Evolutionary conservation across 1,140 invertebrate species (phyloP), one percentile per base, ranked within the genome.

Genomic region (Rhagoletis pomonella): DNA sequence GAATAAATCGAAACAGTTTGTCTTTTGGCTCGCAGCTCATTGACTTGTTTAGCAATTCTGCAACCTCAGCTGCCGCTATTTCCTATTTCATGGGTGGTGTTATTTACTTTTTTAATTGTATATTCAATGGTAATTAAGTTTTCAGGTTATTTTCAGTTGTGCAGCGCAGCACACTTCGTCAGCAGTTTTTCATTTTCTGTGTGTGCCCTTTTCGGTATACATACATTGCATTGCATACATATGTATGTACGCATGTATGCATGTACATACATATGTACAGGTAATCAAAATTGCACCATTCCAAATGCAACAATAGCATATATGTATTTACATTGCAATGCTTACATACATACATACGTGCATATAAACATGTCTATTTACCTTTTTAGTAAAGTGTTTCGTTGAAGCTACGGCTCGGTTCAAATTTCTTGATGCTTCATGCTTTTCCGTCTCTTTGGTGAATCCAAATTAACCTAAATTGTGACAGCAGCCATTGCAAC

Each of bases 401-500:
- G 44, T 19, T 47, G 47, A 10, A 55, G 44, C 19, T 10, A 29
- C 29, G 42, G 44, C 73, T 17, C 12, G 44, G 69, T 42, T 81
- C 47, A 81, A 55, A 81, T 81, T 81, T 81, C 73, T 81, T 81
- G 47, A 1, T 50, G 47, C 73, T 29, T 55, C 73, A 47, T 81
- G 73, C 55, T 50, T 67, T 67, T 67, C 29, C 47, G 19, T 55
- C 73, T 81, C 10, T 81, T 81, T 81, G 73, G 44, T 81, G 73
- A 42, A 81, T 81, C 73, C n/a, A 81, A 81, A 81, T 55, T 81
- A 81, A 81, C 73, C 73, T 81, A 81, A 81, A 81, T 81, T 81
- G 73, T 81, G 47, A 81, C 73, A 81, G 47, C 47, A 17, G n/a
- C 47, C 17, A 81, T 81, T 81, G 47, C 73, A 81, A 29, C 47